Percentiles rank a stretch among this genome's conserved stretches.
These are phyloP conservation scores for Burhinus bistriatus DNA, from an alignment of 2,113 vertebrate species.

Conservation along the genomic window DNA sequence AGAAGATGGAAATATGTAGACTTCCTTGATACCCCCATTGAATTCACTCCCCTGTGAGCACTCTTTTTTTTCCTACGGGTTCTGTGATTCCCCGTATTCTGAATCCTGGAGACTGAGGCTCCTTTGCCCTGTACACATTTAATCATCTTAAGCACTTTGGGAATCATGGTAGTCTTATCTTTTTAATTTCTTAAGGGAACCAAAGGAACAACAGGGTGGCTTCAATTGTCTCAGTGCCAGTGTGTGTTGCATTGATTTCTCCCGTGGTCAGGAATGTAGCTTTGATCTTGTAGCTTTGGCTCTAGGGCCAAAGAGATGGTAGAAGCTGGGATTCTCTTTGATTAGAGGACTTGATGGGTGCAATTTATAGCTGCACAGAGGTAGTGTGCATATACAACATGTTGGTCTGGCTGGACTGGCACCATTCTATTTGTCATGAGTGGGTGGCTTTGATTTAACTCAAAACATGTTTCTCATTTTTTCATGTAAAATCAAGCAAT, in stretches of 20 bases:
- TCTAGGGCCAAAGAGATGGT: background rate
- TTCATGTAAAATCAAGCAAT: background rate
- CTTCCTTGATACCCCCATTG: background rate
- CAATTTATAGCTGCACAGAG: background rate
- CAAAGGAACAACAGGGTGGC: background rate
- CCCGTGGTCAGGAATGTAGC: background rate
- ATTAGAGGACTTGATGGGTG: background rate
- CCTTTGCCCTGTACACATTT: background rate
- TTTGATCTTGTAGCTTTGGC: background rate
- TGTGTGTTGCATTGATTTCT: background rate
- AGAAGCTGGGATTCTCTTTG: background rate
- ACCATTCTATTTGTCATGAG: background rate
- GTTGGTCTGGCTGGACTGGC: background rate
- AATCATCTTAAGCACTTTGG: background rate
- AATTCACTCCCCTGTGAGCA: background rate
- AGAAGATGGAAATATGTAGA: background rate
- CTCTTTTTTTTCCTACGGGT: background rate
- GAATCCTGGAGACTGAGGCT: background rate
- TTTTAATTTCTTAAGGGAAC: background rate
- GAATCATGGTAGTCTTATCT: background rate
- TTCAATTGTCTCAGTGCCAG: background rate
- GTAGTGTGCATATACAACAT: accelerated
- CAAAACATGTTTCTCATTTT: background rate
- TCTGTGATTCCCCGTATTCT: background rate
- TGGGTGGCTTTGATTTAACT: background rate